phyloP scores from a whole-genome alignment of 2,113 vertebrate species.

The Eublepharis macularius region DNA sequence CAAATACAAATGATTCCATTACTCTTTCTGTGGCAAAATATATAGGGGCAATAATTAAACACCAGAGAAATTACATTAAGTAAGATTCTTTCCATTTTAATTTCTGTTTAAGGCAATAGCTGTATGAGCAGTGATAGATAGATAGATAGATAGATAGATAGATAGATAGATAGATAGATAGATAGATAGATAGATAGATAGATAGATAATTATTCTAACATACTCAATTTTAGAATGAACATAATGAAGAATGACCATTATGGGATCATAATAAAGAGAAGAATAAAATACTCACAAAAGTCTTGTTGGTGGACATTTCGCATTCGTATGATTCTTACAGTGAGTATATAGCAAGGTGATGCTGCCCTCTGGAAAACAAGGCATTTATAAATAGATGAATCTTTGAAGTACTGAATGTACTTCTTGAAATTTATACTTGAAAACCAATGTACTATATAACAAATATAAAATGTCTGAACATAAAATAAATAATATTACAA shows the following conservation, averaged over 20 bases:
- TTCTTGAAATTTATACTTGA: neutral
- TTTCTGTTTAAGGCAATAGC: too few species aligned
- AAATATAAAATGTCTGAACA: neutral
- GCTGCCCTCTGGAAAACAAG: conserved; percentile 48
- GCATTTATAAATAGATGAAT: neutral
- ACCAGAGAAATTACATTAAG: too few species aligned
- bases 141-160: too few species aligned
- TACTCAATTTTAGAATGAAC: neutral
- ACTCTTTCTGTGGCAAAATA: too few species aligned
- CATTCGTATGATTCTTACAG: conserved; percentile 74
- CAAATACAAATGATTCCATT: too few species aligned
- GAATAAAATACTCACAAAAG: conserved; percentile 70
- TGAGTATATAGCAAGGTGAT: conserved; percentile 67
- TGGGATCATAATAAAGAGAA: too few species aligned
- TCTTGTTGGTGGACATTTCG: conserved; percentile 68
- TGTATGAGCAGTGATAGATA: too few species aligned
- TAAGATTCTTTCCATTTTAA: too few species aligned
- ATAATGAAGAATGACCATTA: neutral
- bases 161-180: too few species aligned
- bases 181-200: too few species aligned
- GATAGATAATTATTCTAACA: too few species aligned
- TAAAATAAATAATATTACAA: neutral
- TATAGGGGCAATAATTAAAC: too few species aligned
- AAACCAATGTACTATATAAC: neutral
- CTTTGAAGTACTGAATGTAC: neutral